Evolutionary conservation across 2,113 vertebrate species (phyloP), one percentile per base, ranked within the genome.

Genomic region (Cricetomys ansorgei): DNA sequence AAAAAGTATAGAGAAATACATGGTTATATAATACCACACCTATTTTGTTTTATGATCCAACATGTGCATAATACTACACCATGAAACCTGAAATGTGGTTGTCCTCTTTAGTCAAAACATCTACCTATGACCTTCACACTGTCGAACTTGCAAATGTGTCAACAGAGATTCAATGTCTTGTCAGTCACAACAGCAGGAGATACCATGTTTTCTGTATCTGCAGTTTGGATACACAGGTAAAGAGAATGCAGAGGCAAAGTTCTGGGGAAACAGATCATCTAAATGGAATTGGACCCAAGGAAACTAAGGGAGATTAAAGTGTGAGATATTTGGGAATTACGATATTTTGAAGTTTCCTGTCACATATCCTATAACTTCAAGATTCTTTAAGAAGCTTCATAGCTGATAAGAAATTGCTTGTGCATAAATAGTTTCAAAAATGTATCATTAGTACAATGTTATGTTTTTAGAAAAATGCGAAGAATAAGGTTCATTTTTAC

Each of bases 111-210:
- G 91, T 85, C 59, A 62, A 62, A 83, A 10, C 34, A 31, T 62
- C 25, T 88, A 62, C 70, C 77, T 76, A 37, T 88, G 64, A 94
- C 70, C 65, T n/a, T n/a, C 48, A 72, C 0, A 27, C 37, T 62
- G 45, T 53, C 89, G 50, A 93, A 92, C 43, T 96, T 80, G 70
- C 88, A 94, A n/a, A 34, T 64, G 40, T 5, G 8, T 90, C 23
- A 0, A 62, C 69, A 85, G 65, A 91, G 76, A 96, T 96, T 96
- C 43, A n/a, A 57, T 19, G 13, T 72, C 83, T 59, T 88, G 92
- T 91, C 93, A 97, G 64, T 96, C 83, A 96, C 43, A 67, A 23
- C 62, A 92, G 79, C 64, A 90, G 53, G 57, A 84, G 64, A 4
- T 17, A 11, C 19, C 4, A 10, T 6, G 55, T 16, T 65, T 57